These are phyloP conservation scores for Callinectes sapidus DNA, from an alignment of 2,888 invertebrate species.

Conservation along the genomic window DNA sequence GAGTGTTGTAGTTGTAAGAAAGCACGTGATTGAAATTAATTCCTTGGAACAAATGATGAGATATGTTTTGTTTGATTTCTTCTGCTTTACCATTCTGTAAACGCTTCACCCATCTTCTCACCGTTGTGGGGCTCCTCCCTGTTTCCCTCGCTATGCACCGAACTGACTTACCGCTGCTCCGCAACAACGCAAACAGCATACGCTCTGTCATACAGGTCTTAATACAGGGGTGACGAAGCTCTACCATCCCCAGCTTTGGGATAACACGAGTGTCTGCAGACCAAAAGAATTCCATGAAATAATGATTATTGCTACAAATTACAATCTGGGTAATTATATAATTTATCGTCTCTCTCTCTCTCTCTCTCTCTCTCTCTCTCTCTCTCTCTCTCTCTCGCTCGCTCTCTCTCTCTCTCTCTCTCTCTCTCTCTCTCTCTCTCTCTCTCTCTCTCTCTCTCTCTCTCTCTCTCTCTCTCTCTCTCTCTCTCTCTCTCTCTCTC, in stretches of 20 bases:
- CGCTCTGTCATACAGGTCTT: not conserved
- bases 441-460: constrained; percentile 16
- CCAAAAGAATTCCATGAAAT: no score
- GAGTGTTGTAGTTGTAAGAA: no score
- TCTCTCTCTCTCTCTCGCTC: no score
- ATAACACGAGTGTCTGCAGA: no score
- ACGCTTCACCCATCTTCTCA: not conserved
- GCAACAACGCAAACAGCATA: not conserved
- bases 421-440: not conserved
- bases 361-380: no score
- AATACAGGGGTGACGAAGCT: not conserved
- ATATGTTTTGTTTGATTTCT: no score
- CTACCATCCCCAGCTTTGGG: not conserved
- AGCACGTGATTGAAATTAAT: no score
- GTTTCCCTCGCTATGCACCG: not conserved
- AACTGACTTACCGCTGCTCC: not conserved
- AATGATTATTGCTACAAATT: no score
- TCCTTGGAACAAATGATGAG: no score
- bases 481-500: no score
- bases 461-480: not conserved
- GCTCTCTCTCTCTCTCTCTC: not conserved
- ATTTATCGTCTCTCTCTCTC: no score
- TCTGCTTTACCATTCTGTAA: not conserved
- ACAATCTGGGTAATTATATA: no score
- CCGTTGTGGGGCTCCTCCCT: not conserved